phyloP scores from a whole-genome alignment of 2,797 vertebrate species.

The Melanotaenia trifasciata region DNA sequence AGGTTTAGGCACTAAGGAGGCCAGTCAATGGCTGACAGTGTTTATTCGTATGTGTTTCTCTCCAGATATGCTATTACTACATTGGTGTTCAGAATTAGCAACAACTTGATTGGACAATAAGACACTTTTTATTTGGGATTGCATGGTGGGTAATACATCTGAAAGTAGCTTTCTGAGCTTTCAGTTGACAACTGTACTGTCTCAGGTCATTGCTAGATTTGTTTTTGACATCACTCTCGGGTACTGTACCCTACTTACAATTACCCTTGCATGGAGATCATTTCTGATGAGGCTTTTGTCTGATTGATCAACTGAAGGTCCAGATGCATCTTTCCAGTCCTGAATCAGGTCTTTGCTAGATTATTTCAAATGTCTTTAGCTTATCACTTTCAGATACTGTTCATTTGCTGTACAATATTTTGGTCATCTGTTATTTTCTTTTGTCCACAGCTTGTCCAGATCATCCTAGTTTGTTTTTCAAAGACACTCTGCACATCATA shows the following conservation, averaged over 20 bases:
- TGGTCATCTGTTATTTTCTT: no score
- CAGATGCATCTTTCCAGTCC: no score
- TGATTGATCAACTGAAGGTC: no score
- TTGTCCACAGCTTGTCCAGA: no score
- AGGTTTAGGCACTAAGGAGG: background rate
- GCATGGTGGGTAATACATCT: background rate
- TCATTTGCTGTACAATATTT: no score
- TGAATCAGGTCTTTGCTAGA: no score
- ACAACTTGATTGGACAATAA: background rate
- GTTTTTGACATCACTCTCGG: background rate
- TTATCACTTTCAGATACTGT: no score
- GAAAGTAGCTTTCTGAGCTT: background rate
- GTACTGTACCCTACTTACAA: background rate
- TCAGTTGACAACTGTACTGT: background rate
- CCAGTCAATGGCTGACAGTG: background rate
- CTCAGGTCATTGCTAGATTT: background rate
- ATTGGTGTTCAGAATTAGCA: background rate
- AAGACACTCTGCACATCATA: background rate
- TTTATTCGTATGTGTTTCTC: background rate
- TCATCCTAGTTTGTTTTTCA: no score
- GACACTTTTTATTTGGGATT: background rate
- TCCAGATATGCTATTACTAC: background rate
- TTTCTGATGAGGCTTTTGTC: background rate
- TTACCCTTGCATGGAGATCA: background rate
- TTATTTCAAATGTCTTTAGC: no score